These are phyloP conservation scores for Scaptomyza graminum DNA, from an alignment of 1,140 invertebrate genomes.

Conservation along the genomic window DNA sequence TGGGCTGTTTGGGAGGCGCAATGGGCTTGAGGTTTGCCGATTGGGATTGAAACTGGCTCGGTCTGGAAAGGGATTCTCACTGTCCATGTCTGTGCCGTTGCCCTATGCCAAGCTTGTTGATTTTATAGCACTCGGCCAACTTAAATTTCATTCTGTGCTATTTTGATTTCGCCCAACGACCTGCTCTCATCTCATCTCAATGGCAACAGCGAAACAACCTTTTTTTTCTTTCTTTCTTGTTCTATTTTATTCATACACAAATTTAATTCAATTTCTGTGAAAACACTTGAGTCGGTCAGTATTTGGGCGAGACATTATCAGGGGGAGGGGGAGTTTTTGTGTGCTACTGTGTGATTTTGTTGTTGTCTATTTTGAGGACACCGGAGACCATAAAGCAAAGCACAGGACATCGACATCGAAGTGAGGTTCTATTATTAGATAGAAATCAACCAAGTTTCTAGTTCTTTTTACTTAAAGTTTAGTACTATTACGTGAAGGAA, in stretches of 20 bases:
- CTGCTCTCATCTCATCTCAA: slow-evolving; percentile 33
- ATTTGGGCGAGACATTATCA: neutral
- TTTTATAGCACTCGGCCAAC: slow-evolving; percentile 46
- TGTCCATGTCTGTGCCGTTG: slow-evolving; percentile 25
- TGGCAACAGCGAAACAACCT: slow-evolving; percentile 9
- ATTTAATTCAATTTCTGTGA: slow-evolving; percentile 50
- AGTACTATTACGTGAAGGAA: neutral
- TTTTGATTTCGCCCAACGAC: slow-evolving; percentile 51
- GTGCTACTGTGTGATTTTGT: neutral
- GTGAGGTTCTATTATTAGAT: slow-evolving; percentile 26
- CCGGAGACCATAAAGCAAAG: slow-evolving; percentile 5
- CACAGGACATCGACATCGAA: slow-evolving; percentile 6
- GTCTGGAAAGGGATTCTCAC: too few relatives aligned
- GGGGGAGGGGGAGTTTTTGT: neutral
- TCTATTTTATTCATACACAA: slow-evolving; percentile 41
- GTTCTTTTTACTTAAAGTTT: slow-evolving; percentile 3
- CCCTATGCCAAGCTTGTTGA: slow-evolving; percentile 26
- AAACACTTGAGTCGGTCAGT: slow-evolving; percentile 38
- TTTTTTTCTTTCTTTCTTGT: neutral
- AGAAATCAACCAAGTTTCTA: slow-evolving; percentile 1
- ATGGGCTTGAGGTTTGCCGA: neutral
- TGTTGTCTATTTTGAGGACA: slow-evolving; percentile 31
- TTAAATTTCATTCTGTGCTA: slow-evolving; percentile 46
- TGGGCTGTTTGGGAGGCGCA: neutral
- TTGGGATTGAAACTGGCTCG: neutral